These are phyloP conservation scores for Montifringilla adamsi DNA, from an alignment of 2,113 vertebrate species.

Conservation along the genomic window DNA sequence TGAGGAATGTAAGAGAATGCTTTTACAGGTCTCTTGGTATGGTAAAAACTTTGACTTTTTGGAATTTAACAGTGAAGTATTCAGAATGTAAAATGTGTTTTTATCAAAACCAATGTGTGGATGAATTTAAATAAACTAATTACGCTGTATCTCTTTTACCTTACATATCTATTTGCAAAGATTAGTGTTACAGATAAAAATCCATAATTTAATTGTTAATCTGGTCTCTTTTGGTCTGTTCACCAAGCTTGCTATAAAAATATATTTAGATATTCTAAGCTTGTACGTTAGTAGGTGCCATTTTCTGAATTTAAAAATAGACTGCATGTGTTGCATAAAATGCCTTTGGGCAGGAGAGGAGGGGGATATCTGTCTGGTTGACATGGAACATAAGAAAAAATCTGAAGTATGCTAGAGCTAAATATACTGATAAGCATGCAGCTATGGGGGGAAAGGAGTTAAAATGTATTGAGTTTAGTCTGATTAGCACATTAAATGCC, in stretches of 20 bases:
- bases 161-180: not conserved
- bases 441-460: not conserved
- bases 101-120: slow-evolving; percentile 36
- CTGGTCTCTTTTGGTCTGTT: slow-evolving; percentile 20
- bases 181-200: slow-evolving; percentile 53
- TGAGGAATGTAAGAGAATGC: not conserved
- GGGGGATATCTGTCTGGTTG: slow-evolving; percentile 46
- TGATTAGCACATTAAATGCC: slow-evolving; percentile 53
- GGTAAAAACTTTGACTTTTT: slow-evolving; percentile 13
- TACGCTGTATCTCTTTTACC: not conserved
- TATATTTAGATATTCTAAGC: slow-evolving; percentile 53
- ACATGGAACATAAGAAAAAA: slow-evolving; percentile 36
- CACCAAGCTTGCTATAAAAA: slow-evolving; percentile 32
- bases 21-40: not conserved
- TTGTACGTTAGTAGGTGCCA: slow-evolving; percentile 36
- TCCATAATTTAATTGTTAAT: slow-evolving; percentile 58
- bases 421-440: slow-evolving; percentile 49
- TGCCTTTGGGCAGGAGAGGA: slow-evolving; percentile 49
- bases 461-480: slow-evolving; percentile 34
- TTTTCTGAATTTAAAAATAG: slow-evolving; percentile 64
- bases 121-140: slow-evolving; percentile 64
- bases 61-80: not conserved
- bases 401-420: slow-evolving; percentile 45
- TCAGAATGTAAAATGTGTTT: slow-evolving; percentile 8
- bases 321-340: slow-evolving; percentile 48